A percentile compares a stretch with the other conserved stretches of the same genome.
Conservation (phyloP, 2,888 invertebrate species). For the Rosalia funebris region DNA sequence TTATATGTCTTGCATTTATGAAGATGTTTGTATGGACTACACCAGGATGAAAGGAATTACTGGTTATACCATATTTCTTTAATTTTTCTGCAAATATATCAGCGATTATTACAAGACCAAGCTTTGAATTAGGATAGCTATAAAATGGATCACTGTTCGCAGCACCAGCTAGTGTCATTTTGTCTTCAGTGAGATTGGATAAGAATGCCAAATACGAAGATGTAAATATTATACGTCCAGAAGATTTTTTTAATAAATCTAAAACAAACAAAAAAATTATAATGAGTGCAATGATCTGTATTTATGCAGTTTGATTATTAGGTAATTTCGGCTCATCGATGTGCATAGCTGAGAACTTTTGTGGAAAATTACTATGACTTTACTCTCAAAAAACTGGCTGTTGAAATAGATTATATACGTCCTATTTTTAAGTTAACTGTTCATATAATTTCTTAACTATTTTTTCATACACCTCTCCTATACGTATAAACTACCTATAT, state of each 20-base stretch:
- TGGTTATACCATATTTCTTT: slow-evolving; percentile 18
- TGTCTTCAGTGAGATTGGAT: background rate
- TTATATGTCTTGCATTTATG: background rate
- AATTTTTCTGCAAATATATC: slow-evolving; percentile 25
- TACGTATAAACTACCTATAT: too few relatives aligned
- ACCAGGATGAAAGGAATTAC: slow-evolving; percentile 28
- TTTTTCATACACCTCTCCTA: too few relatives aligned
- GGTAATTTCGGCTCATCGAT: too few relatives aligned
- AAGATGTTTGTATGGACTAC: slow-evolving; percentile 19
- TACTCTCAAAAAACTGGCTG: too few relatives aligned
- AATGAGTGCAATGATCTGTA: too few relatives aligned
- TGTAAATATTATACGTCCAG: slow-evolving; percentile 39
- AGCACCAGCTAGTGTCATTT: too few relatives aligned
- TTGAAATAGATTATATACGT: too few relatives aligned
- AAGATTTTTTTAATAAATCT: slow-evolving; percentile 36
- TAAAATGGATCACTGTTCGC: background rate
- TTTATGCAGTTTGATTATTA: too few relatives aligned
- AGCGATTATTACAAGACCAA: slow-evolving; percentile 2
- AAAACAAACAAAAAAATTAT: slow-evolving; percentile 25
- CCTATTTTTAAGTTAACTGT: too few relatives aligned
- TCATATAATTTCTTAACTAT: too few relatives aligned
- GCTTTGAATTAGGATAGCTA: slow-evolving; percentile 17
- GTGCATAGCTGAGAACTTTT: too few relatives aligned
- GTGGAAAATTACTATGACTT: too few relatives aligned
- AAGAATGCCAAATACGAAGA: slow-evolving; percentile 21